Conservation (phyloP, 2,888 invertebrate species). For the Chrysolina americana region DNA sequence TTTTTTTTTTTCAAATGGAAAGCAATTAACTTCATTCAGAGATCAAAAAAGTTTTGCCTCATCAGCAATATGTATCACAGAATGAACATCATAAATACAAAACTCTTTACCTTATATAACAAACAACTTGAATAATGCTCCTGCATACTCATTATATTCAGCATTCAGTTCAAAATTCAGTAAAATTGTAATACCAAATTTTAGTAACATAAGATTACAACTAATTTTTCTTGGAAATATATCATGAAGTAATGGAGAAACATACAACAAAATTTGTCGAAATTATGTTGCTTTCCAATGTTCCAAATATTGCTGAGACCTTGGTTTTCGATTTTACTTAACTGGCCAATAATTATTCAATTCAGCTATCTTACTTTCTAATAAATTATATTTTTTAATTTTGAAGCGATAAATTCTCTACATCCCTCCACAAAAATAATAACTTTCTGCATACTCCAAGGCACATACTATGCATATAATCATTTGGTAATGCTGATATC, state of each 20-base stretch:
- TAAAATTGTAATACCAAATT: conserved; percentile 37
- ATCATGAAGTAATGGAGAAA: conserved; percentile 37
- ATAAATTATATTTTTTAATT: too few relatives aligned
- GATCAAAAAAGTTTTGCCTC: conserved; percentile 39
- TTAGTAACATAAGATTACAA: conserved; percentile 38
- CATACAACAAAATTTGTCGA: conserved; percentile 46
- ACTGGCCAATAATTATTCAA: conserved; percentile 33
- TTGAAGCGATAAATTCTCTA: too few relatives aligned
- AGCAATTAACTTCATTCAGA: conserved; percentile 39
- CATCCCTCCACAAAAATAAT: too few relatives aligned
- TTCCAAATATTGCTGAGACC: conserved; percentile 39
- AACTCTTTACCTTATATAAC: conserved; percentile 45
- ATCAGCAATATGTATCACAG: conserved; percentile 42
- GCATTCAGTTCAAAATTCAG: conserved; percentile 32
- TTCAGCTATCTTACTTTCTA: background rate
- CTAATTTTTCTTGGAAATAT: conserved; percentile 35
- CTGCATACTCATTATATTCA: conserved; percentile 44
- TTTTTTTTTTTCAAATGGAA: too few relatives aligned
- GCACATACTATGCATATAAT: too few relatives aligned
- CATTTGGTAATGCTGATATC: too few relatives aligned
- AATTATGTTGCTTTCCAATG: conserved; percentile 49
- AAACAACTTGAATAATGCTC: conserved; percentile 37
- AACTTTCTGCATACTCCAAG: too few relatives aligned
- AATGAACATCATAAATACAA: conserved; percentile 43
- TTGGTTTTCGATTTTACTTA: conserved; percentile 47